A percentile compares a stretch with the other conserved stretches of the same genome.
These are phyloP conservation scores for Cataglyphis hispanica DNA, from an alignment of 1,140 invertebrate species.

Conservation along the genomic window DNA sequence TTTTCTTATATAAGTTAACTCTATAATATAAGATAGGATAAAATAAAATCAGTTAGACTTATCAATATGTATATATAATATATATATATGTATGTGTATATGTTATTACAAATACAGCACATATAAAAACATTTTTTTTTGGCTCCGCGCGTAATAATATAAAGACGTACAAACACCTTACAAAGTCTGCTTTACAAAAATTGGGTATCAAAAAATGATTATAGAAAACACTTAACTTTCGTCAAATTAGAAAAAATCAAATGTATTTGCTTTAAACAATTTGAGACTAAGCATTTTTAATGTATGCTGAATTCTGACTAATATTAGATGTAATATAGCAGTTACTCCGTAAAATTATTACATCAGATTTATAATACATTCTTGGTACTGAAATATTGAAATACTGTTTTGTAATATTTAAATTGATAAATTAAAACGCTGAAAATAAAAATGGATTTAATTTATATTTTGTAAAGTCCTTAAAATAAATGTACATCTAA, in stretches of 20 bases:
- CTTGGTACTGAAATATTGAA: background rate
- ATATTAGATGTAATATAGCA: background rate
- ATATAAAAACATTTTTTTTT: constrained; percentile 79
- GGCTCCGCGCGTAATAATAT: constrained; percentile 73
- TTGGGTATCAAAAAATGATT: constrained; percentile 76
- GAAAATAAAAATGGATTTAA: background rate
- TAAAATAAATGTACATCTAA: constrained; percentile 3
- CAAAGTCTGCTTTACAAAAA: constrained; percentile 61
- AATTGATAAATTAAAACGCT: background rate
- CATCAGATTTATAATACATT: no score
- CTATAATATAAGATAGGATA: background rate
- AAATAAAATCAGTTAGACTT: constrained; percentile 18
- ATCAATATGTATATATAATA: constrained; percentile 64
- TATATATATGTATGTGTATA: constrained; percentile 64
- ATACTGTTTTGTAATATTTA: background rate
- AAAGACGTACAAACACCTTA: constrained; percentile 75
- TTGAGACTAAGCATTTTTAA: background rate
- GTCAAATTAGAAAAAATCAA: background rate
- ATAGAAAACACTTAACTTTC: constrained; percentile 58
- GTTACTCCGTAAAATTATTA: background rate
- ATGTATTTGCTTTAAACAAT: constrained; percentile 14
- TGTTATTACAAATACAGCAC: constrained; percentile 80
- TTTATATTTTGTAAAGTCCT: background rate
- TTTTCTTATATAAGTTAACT: no score
- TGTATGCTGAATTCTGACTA: background rate